Evolutionary conservation across 2,797 vertebrate genomes (phyloP).

Genomic region (Syngnathus rostellatus): DNA sequence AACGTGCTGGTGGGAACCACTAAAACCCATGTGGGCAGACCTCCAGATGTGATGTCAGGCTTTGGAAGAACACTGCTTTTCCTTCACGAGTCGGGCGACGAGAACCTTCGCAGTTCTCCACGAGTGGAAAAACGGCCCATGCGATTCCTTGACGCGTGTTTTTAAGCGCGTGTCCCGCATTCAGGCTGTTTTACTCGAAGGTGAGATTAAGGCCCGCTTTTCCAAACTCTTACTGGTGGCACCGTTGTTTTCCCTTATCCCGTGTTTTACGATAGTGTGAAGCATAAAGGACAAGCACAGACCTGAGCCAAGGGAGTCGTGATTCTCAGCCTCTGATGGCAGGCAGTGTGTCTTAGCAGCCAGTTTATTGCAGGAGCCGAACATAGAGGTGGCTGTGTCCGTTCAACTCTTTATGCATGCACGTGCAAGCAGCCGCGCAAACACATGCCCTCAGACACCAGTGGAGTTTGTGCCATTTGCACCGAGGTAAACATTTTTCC

Average conservation of each 20-base stretch:
- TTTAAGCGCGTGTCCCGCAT: neutral
- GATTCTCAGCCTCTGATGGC: conserved; percentile 42
- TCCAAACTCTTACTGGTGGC: conserved; percentile 7
- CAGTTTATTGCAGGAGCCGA: conserved; percentile 39
- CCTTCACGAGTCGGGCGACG: conserved; percentile 7
- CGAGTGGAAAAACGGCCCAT: conserved; percentile 11
- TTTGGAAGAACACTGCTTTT: neutral
- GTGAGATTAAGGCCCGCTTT: conserved; percentile 18
- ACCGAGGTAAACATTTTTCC: conserved; percentile 29
- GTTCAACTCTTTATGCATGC: conserved; percentile 45
- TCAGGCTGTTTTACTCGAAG: conserved; percentile 7
- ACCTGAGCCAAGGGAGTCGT: conserved; percentile 48
- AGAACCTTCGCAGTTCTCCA: conserved; percentile 20
- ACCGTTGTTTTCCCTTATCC: conserved; percentile 26
- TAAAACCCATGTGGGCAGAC: conserved; percentile 12
- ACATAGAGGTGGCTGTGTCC: conserved; percentile 57
- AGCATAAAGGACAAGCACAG: conserved; percentile 38
- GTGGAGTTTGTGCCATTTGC: conserved; percentile 5
- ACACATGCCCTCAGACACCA: conserved; percentile 18
- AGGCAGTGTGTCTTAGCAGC: conserved; percentile 34
- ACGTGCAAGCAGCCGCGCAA: conserved; percentile 38
- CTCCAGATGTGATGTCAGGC: neutral
- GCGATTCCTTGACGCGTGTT: conserved; percentile 2
- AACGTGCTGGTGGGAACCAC: conserved; percentile 19
- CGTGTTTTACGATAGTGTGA: conserved; percentile 20